Conservation (phyloP, 2,888 invertebrate genomes). For the Aspidapion aeneum region DNA sequence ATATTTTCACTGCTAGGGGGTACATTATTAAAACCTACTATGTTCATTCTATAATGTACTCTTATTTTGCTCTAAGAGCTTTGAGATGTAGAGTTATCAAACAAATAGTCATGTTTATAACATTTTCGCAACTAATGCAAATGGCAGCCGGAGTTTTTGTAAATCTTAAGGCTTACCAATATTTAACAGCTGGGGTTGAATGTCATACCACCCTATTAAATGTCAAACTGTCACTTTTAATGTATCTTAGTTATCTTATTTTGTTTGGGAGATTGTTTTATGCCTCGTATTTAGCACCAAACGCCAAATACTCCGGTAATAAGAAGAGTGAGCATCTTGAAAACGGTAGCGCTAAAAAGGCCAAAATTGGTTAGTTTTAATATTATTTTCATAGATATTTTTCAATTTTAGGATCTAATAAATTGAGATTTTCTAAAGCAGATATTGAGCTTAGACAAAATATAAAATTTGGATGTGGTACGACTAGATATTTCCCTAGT, state of each 20-base stretch:
- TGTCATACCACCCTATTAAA: slow-evolving; percentile 1
- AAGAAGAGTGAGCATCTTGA: not conserved
- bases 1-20: not conserved
- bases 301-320: not conserved
- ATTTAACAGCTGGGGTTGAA: not conserved
- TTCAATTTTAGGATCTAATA: too few relatives aligned
- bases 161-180: not conserved
- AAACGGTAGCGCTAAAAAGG: not conserved
- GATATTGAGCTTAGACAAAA: too few relatives aligned
- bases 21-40: not conserved
- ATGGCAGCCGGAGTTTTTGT: not conserved
- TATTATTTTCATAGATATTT: too few relatives aligned
- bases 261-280: not conserved
- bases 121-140: not conserved
- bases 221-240: not conserved
- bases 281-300: not conserved
- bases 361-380: too few relatives aligned
- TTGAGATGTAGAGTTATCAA: not conserved
- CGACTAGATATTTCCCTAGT: too few relatives aligned
- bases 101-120: not conserved
- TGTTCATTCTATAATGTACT: not conserved
- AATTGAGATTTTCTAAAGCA: too few relatives aligned
- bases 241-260: slow-evolving; percentile 1
- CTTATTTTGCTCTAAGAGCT: not conserved
- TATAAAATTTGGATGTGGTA: too few relatives aligned